phyloP scores from a whole-genome alignment of 2,797 vertebrate genomes.

The Balearica regulorum region DNA sequence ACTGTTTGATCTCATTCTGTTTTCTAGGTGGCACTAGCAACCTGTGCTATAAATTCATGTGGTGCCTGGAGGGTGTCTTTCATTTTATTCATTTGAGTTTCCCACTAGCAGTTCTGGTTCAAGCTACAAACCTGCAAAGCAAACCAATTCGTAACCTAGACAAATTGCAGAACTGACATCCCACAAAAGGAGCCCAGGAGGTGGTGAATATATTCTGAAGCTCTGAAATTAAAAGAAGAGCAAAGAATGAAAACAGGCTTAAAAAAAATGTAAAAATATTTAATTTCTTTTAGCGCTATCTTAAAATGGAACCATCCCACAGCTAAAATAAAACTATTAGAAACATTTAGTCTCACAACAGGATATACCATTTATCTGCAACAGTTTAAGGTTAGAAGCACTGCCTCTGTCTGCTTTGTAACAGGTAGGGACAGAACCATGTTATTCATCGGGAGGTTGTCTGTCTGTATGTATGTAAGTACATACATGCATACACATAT shows the following conservation, averaged over 20 bases:
- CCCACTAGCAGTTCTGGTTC: conserved; percentile 7
- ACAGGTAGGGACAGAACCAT: accelerated
- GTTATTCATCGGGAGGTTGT: not conserved
- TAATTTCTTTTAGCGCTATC: not conserved
- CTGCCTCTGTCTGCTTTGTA: not conserved
- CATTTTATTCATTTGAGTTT: conserved; percentile 12
- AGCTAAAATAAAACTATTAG: not conserved
- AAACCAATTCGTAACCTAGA: conserved; percentile 25
- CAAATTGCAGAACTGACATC: not conserved
- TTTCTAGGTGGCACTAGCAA: conserved; percentile 42
- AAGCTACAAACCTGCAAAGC: conserved; percentile 25
- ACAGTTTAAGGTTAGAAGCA: not conserved
- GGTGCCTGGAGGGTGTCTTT: not conserved
- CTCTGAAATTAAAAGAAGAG: not conserved
- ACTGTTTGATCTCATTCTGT: not conserved
- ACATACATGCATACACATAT: not conserved
- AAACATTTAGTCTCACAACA: not conserved
- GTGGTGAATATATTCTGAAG: not conserved
- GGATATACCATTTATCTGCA: not conserved
- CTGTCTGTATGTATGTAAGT: not conserved
- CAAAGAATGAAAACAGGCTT: not conserved
- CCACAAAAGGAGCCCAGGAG: not conserved
- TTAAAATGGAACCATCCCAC: not conserved
- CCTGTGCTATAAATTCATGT: conserved; percentile 8
- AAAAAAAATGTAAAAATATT: not conserved